A percentile compares a stretch with the other conserved stretches of the same genome.
Conservation (phyloP, 2,888 invertebrate genomes). For the Allolobophora icterica region DNA sequence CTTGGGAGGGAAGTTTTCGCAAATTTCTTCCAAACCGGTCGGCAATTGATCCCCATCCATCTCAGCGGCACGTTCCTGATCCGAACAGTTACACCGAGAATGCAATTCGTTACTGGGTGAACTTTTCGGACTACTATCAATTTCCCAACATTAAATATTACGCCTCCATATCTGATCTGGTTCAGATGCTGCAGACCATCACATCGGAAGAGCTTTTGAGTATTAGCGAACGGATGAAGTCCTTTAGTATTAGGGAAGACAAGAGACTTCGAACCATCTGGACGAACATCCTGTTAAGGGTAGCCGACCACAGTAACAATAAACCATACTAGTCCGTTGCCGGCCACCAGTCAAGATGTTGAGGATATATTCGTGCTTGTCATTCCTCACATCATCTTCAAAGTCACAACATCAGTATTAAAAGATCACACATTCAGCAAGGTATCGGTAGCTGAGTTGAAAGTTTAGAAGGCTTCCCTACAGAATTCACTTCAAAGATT, state of each 20-base stretch:
- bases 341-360: too few species aligned
- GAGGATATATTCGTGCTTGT: too few species aligned
- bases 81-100: not conserved
- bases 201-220: constrained; percentile 22
- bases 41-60: not conserved
- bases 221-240: constrained; percentile 39
- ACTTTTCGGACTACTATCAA: constrained; percentile 43
- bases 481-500: too few species aligned
- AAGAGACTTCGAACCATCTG: constrained; percentile 36
- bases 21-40: not conserved
- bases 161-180: constrained; percentile 41
- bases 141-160: constrained; percentile 39
- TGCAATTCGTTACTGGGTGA: constrained; percentile 41
- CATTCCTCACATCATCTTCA: too few species aligned
- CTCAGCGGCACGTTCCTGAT: not conserved
- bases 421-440: too few species aligned
- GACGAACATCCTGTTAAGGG: constrained; percentile 30
- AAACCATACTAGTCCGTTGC: too few species aligned
- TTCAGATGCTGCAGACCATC: constrained; percentile 31
- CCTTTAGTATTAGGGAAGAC: constrained; percentile 35
- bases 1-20: constrained; percentile 21
- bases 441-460: too few species aligned
- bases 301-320: too few species aligned
- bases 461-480: too few species aligned
- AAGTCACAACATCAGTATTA: too few species aligned